phyloP scores from a whole-genome alignment of 2,888 invertebrate genomes.

The Anoncus sp. region DNA sequence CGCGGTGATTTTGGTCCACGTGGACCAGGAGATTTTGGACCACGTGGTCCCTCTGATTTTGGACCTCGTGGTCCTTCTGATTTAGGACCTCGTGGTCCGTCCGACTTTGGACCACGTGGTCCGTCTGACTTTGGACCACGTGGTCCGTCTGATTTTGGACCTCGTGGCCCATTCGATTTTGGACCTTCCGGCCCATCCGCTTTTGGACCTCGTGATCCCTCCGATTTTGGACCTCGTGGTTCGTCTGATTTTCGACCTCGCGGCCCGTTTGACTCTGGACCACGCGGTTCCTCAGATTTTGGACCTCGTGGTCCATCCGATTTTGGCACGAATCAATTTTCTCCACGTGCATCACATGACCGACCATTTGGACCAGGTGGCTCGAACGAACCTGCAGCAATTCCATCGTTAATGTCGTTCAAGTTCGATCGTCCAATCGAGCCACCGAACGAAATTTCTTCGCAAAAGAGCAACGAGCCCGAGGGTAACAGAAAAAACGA shows the following conservation, averaged over 20 bases:
- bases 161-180: conserved; percentile 35
- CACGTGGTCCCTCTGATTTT: background rate
- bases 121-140: conserved; percentile 53
- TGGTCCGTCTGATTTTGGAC: conserved; percentile 45
- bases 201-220: conserved; percentile 41
- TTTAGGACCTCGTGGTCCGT: conserved; percentile 10
- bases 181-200: conserved; percentile 39
- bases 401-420: conserved; percentile 70
- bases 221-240: conserved; percentile 47
- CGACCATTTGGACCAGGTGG: conserved; percentile 59
- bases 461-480: conserved; percentile 1
- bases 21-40: conserved; percentile 20
- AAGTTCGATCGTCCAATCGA: conserved; percentile 65
- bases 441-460: conserved; percentile 4
- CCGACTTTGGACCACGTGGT: conserved; percentile 8
- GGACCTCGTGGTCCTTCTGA: conserved; percentile 25
- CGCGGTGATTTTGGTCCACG: conserved; percentile 43
- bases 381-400: conserved; percentile 56
- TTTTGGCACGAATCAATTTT: conserved; percentile 43
- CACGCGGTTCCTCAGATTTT: conserved; percentile 34
- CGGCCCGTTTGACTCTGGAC: conserved; percentile 47
- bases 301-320: conserved; percentile 49
- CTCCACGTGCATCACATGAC: conserved; percentile 43
- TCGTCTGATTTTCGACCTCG: conserved; percentile 58
- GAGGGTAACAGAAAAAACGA: conserved; percentile 27